These are phyloP conservation scores for Andrena dorsata DNA, from an alignment of 2,888 invertebrate genomes.

Conservation along the genomic window DNA sequence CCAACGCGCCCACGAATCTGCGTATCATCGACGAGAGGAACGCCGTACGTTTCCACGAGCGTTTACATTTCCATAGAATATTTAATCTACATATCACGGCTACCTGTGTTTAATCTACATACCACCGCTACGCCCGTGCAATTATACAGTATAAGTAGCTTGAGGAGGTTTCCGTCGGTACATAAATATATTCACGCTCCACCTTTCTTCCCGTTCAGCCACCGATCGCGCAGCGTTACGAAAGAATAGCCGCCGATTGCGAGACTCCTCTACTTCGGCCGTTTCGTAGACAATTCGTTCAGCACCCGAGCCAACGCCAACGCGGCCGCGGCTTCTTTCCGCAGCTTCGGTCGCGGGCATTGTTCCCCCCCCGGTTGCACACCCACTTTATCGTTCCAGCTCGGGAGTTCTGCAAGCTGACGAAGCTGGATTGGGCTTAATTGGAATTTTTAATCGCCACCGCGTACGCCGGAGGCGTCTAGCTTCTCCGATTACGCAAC, in stretches of 20 bases:
- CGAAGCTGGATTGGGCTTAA: constrained; percentile 66
- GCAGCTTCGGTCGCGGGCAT: neutral
- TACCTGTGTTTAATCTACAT: too few species aligned
- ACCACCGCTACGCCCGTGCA: too few species aligned
- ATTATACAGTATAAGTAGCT: too few species aligned
- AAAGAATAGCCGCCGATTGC: constrained; percentile 7
- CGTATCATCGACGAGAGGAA: too few species aligned
- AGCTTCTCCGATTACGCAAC: constrained; percentile 37
- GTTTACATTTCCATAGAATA: too few species aligned
- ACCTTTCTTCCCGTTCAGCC: neutral
- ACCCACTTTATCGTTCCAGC: neutral
- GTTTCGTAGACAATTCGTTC: neutral
- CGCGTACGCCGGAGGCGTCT: constrained; percentile 1
- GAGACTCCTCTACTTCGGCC: neutral
- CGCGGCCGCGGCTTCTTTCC: too few species aligned
- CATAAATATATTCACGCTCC: neutral
- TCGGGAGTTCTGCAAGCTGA: constrained; percentile 23
- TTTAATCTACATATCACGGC: too few species aligned
- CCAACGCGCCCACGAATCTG: too few species aligned
- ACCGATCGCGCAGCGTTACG: constrained; percentile 3
- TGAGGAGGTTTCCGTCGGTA: neutral
- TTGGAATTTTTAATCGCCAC: constrained; percentile 67
- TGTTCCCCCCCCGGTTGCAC: neutral
- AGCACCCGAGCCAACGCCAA: neutral
- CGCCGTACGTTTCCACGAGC: too few species aligned